Conservation (phyloP, 2,888 invertebrate genomes). For the Zygothrica quintamaculata region DNA sequence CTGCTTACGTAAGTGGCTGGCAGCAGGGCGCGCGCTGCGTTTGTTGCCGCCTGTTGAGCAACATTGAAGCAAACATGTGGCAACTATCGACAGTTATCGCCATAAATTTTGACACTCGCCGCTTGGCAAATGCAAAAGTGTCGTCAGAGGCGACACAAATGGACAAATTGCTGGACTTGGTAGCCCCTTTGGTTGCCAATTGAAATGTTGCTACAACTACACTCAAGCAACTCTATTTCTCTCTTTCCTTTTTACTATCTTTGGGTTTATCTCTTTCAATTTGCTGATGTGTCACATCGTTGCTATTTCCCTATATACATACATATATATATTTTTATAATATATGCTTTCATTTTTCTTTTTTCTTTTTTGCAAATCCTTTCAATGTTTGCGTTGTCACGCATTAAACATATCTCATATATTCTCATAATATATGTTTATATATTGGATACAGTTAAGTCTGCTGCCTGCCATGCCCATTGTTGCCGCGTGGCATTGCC, state of each 20-base stretch:
- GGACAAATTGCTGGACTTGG: constrained; percentile 66
- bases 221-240: neutral
- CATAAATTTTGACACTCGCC: constrained; percentile 80
- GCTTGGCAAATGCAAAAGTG: constrained; percentile 72
- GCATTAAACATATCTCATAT: constrained; percentile 77
- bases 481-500: constrained; percentile 21
- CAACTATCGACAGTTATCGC: constrained; percentile 78
- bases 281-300: constrained; percentile 25
- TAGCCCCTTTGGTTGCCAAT: constrained; percentile 35
- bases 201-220: constrained; percentile 45
- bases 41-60: constrained; percentile 65
- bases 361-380: constrained; percentile 81
- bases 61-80: constrained; percentile 66
- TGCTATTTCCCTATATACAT: constrained; percentile 54
- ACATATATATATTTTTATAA: too few species aligned
- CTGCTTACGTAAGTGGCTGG: constrained; percentile 63
- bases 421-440: neutral
- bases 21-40: constrained; percentile 61
- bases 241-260: constrained; percentile 1
- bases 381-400: constrained; percentile 84
- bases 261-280: constrained; percentile 2
- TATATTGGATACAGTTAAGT: neutral
- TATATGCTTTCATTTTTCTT: too few species aligned
- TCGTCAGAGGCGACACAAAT: constrained; percentile 67
- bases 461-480: constrained; percentile 27